These are phyloP conservation scores for Sinohyriopsis cumingii DNA, from an alignment of 2,888 invertebrate species.

Conservation along the genomic window DNA sequence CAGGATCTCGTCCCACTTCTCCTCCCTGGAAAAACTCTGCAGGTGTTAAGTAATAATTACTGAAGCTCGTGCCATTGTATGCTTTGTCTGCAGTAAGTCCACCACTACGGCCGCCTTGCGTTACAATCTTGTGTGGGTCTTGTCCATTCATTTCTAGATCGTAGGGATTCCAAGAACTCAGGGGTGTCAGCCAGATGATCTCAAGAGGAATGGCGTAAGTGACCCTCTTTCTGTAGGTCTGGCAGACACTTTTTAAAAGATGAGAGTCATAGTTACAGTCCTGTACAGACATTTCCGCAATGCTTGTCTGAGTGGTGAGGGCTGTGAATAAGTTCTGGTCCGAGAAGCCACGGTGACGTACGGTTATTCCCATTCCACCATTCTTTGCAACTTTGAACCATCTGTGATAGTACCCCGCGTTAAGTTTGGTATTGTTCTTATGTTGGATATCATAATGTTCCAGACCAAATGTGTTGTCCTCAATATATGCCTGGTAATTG, in stretches of 20 bases:
- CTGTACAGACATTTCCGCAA: conserved; percentile 35
- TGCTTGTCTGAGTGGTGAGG: conserved; percentile 44
- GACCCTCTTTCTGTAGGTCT: conserved; percentile 27
- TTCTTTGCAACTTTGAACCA: conserved; percentile 27
- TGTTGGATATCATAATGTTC: conserved; percentile 3
- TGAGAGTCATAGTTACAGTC: conserved; percentile 28
- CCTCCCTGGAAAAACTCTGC: conserved; percentile 44
- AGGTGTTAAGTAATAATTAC: conserved; percentile 41
- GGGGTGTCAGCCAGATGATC: conserved; percentile 60
- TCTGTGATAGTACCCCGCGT: conserved; percentile 49
- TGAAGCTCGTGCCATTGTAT: conserved; percentile 38
- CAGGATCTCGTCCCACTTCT: conserved; percentile 32
- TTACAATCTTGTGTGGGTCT: conserved; percentile 10
- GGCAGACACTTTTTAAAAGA: conserved; percentile 26
- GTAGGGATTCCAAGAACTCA: conserved; percentile 62
- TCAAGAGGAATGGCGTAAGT: conserved; percentile 64
- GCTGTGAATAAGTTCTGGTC: conserved; percentile 48
- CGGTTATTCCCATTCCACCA: conserved; percentile 33
- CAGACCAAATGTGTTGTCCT: conserved; percentile 34
- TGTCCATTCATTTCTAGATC: conserved; percentile 27
- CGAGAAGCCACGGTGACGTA: conserved; percentile 32
- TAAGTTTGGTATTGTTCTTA: conserved; percentile 20
- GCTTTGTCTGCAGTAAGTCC: conserved; percentile 30
- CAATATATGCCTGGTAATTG: conserved; percentile 39
- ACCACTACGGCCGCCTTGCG: conserved; percentile 28